Evolutionary conservation across 2,797 vertebrate species (phyloP).

Genomic region (Triplophysa yarkandensis): DNA sequence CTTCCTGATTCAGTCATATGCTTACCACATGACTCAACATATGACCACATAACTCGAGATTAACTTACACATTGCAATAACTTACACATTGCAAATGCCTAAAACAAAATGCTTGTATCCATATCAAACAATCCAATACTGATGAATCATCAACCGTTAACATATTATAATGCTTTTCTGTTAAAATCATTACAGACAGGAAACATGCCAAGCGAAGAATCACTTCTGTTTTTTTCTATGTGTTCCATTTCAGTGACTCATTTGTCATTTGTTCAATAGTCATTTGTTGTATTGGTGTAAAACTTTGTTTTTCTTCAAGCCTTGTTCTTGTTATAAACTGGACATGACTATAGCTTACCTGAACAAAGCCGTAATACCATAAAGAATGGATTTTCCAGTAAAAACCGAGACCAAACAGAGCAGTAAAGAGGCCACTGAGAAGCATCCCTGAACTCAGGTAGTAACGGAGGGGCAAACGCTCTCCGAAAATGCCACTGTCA

Average conservation of each 20-base stretch:
- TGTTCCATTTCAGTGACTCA: no score
- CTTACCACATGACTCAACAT: conserved; percentile 38
- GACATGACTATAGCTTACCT: conserved; percentile 74
- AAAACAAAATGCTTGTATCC: no score
- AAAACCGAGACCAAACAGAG: conserved; percentile 88
- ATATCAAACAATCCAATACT: not conserved
- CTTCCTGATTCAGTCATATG: conserved; percentile 28
- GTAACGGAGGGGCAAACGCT: conserved; percentile 91
- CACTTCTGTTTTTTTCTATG: conserved; percentile 43
- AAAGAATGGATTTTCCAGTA: conserved; percentile 91
- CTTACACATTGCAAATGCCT: no score
- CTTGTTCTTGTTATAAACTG: not conserved
- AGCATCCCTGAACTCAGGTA: conserved; percentile 92
- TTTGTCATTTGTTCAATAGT: no score
- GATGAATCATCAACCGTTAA: not conserved
- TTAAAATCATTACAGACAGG: not conserved
- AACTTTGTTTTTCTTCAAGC: no score
- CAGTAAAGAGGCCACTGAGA: conserved; percentile 87
- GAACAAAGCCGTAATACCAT: conserved; percentile 88
- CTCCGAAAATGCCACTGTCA: conserved; percentile 91
- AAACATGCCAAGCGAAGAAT: not conserved
- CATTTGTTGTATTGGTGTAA: not conserved
- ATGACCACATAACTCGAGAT: conserved; percentile 3
- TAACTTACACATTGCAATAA: conserved; percentile 1
- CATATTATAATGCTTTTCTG: not conserved